Conservation (phyloP, 1,140 invertebrate genomes). For the Formica exsecta region DNA sequence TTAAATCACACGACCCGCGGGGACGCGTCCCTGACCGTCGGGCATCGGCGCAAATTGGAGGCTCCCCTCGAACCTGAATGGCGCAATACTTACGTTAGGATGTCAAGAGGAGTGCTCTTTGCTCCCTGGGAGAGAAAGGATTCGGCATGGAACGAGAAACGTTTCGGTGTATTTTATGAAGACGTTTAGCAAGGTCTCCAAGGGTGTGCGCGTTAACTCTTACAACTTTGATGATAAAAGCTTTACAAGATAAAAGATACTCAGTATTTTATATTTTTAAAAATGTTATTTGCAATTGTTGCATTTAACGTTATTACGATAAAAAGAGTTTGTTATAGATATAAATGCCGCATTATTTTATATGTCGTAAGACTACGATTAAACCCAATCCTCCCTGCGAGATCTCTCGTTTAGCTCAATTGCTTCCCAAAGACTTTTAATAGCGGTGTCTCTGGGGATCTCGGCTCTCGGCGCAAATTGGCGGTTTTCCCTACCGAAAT, state of each 20-base stretch:
- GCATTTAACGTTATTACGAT: neutral
- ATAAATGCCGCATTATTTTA: neutral
- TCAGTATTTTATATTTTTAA: neutral
- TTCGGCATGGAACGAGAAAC: conserved; percentile 8
- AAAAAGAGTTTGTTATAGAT: neutral
- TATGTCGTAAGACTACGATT: conserved; percentile 3
- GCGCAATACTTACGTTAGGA: conserved; percentile 42
- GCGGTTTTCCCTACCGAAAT: conserved; percentile 47
- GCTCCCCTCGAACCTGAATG: conserved; percentile 41
- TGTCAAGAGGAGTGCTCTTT: conserved; percentile 46
- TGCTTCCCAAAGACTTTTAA: conserved; percentile 72
- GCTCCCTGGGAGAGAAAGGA: conserved; percentile 36
- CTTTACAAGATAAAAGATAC: neutral
- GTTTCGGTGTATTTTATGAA: conserved; percentile 10
- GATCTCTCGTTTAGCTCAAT: conserved; percentile 50
- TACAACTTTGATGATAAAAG: neutral
- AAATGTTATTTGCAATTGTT: neutral
- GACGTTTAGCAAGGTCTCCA: neutral
- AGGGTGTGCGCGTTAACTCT: neutral
- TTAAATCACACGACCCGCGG: conserved; percentile 67
- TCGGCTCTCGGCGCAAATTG: conserved; percentile 66
- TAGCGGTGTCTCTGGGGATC: conserved; percentile 66
- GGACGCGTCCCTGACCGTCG: conserved; percentile 55
- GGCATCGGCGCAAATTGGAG: conserved; percentile 72
- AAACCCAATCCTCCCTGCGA: conserved; percentile 17